Evolutionary conservation across 2,113 vertebrate genomes (phyloP).

Genomic region (Notechis scutatus): DNA sequence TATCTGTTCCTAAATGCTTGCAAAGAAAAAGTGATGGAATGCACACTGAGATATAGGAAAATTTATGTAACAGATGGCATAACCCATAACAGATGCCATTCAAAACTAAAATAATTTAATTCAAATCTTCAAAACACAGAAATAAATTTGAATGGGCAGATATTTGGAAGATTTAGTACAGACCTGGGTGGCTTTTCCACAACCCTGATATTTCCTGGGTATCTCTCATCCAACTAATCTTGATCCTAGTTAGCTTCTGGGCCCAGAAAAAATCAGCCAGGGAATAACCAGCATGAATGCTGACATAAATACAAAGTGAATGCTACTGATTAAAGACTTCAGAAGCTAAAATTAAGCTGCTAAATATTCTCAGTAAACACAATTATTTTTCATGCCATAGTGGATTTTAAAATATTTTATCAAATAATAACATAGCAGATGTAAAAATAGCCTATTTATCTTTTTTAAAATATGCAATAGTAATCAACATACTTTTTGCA

Average conservation of each 20-base stretch:
- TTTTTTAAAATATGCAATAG: not conserved
- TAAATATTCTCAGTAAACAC: not conserved
- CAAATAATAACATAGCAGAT: not conserved
- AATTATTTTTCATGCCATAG: not conserved
- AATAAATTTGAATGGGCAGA: not conserved
- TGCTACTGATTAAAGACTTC: not conserved
- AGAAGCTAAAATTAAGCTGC: not conserved
- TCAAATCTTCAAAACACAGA: not conserved
- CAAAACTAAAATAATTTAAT: not conserved
- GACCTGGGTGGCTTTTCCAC: not conserved
- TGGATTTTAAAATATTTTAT: not conserved
- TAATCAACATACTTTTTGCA: constrained; percentile 82
- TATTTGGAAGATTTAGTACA: not conserved
- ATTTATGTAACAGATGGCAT: not conserved
- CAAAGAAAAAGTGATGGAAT: not conserved
- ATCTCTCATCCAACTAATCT: not conserved
- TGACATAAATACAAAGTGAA: not conserved
- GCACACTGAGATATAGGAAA: not conserved
- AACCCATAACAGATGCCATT: not conserved
- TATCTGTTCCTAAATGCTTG: not conserved
- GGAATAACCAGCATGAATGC: not conserved
- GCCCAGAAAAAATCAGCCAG: not conserved
- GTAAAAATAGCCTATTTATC: not conserved
- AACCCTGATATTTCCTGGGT: not conserved
- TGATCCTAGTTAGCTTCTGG: not conserved